Percentiles rank a stretch among this genome's conserved stretches.
These are phyloP conservation scores for Thamnaconus septentrionalis DNA, from an alignment of 2,113 vertebrate species.

Conservation along the genomic window DNA sequence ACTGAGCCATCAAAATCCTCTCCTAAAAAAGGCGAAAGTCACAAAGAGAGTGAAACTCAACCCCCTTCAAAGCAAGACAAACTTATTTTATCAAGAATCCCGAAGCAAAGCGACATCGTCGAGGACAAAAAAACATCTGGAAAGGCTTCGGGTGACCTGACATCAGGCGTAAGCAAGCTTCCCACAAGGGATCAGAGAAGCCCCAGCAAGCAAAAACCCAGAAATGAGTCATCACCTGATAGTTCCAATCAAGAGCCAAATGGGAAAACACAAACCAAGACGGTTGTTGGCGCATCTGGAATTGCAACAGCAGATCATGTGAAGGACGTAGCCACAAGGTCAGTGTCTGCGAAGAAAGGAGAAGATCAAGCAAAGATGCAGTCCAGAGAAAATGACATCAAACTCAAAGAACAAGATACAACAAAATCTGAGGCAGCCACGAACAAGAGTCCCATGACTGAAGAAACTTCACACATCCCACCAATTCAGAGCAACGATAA, in stretches of 20 bases:
- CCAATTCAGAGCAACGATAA: not conserved
- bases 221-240: too few species aligned
- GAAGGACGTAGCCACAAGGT: constrained; percentile 2
- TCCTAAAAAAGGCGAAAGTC: constrained; percentile 41
- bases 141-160: too few species aligned
- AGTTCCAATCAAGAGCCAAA: too few species aligned
- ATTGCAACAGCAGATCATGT: not conserved
- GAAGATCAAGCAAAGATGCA: not conserved
- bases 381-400: not conserved
- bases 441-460: constrained; percentile 10
- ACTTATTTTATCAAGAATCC: constrained; percentile 20
- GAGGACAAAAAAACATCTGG: constrained; percentile 41
- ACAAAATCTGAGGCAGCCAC: not conserved
- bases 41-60: constrained; percentile 43
- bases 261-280: too few species aligned
- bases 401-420: not conserved
- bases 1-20: constrained; percentile 31
- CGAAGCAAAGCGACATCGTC: constrained; percentile 40
- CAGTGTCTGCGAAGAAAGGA: not conserved
- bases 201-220: too few species aligned
- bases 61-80: constrained; percentile 31
- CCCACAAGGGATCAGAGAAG: too few species aligned
- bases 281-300: too few species aligned
- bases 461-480: constrained; percentile 11
- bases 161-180: too few species aligned